Base-by-base conservation (phyloP, 2,888 invertebrate genomes). In the Lepas anatifera region DNA sequence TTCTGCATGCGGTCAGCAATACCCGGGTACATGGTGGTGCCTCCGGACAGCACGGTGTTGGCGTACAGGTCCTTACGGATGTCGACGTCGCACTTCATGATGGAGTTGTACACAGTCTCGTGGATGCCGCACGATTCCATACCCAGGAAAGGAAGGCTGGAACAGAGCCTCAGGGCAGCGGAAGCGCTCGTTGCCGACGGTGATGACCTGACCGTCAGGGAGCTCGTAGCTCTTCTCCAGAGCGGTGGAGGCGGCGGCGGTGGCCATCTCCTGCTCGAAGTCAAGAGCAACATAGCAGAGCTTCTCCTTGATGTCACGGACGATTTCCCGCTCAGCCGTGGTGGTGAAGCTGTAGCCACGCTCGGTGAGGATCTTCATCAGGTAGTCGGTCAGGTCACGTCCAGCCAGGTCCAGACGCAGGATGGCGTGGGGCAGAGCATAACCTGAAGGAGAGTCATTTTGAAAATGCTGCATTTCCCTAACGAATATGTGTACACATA, bases 1-100 rank as follows among this genome's bases (percentile, higher is more conserved):
- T 90, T 90, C 84, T 90, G 90, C 87, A 91, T 90, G 80, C 90
- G 86, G 85, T 91, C 90, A 81, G 90, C 90, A 83, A 91, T 90
- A 78, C 93, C 93, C 69, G 93, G 92, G 83, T 93, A 94, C 93
- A 93, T 93, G 78, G 93, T 93, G 84, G 93, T 92, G 78, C 94
- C 95, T 75, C 93, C 93, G 75, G 92, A 92, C 77, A 93, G 85
- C 25, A 76, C 74, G 48, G 74, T 77, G 73, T 78, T 79, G 67
- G 74, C 74, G 72, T 77, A 77, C 63, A 78, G 72, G 73, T 79
- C 77, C 70, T 75, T 76, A 43, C 76, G 71, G 70, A 76, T 73
- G 71, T 76, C 76, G 41, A 76, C 77, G 71, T 80, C 80, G 72
- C 79, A 79, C 74, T 77, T 78, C 77, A 78, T 78, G 72, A 79